Evolutionary conservation across 2,888 invertebrate genomes (phyloP).

Genomic region (Agapostemon virescens): DNA sequence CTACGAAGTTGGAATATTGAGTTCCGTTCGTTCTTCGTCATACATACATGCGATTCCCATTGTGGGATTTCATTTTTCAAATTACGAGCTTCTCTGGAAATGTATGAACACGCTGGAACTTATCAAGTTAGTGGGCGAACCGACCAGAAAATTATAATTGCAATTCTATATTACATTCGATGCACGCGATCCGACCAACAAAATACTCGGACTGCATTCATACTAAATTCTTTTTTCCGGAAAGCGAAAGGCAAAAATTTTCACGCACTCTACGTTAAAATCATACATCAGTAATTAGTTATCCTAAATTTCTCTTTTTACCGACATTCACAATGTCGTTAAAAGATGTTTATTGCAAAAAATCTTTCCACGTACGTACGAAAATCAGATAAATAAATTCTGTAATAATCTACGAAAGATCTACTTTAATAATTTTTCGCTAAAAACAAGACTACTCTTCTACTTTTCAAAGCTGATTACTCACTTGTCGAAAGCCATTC

Average conservation of each 20-base stretch:
- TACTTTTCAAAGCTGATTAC: not conserved
- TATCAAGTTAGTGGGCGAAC: not conserved
- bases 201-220: not conserved
- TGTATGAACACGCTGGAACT: not conserved
- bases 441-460: no score
- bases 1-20: slow-evolving; percentile 5
- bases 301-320: not conserved
- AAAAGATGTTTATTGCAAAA: no score
- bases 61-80: not conserved
- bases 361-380: no score
- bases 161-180: not conserved
- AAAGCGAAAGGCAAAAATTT: not conserved
- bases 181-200: not conserved
- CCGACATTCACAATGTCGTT: not conserved
- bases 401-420: no score
- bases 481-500: not conserved
- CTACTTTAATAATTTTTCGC: no score
- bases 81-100: not conserved
- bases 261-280: not conserved
- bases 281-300: no score
- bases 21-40: not conserved
- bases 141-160: not conserved
- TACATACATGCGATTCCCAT: not conserved
- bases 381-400: no score
- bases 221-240: not conserved